Conservation (phyloP, 2,888 invertebrate species). For the Caenorhabditis angaria region DNA sequence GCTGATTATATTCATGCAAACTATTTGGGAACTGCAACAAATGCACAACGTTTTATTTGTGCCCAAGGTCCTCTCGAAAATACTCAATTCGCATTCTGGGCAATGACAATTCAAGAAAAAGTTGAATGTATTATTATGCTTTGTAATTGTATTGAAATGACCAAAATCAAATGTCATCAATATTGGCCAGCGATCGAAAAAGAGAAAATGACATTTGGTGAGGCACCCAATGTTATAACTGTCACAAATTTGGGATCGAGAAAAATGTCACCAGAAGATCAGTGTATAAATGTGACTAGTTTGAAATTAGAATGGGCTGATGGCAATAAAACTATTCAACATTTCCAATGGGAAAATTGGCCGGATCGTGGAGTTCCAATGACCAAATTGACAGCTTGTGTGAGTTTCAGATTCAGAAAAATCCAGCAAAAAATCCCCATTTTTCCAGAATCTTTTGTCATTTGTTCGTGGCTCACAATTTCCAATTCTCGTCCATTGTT, state of each 20-base stretch:
- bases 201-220: slow-evolving; percentile 33
- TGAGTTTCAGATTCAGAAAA: too few species aligned
- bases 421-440: too few species aligned
- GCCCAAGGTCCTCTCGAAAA: slow-evolving; percentile 53
- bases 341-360: slow-evolving; percentile 58
- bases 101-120: slow-evolving; percentile 40
- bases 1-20: slow-evolving; percentile 62
- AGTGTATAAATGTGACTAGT: slow-evolving; percentile 23
- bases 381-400: slow-evolving; percentile 30
- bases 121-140: slow-evolving; percentile 46
- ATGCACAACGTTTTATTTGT: slow-evolving; percentile 56
- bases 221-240: slow-evolving; percentile 23
- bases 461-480: slow-evolving; percentile 36
- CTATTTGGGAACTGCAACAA: slow-evolving; percentile 44
- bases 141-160: slow-evolving; percentile 56
- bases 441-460: slow-evolving; percentile 35
- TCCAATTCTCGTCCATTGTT: slow-evolving; percentile 59
- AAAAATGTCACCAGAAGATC: slow-evolving; percentile 24
- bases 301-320: slow-evolving; percentile 34
- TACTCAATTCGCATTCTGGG: slow-evolving; percentile 44
- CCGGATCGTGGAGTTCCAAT: slow-evolving; percentile 53
- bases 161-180: slow-evolving; percentile 41
- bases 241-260: slow-evolving; percentile 17
- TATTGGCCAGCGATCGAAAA: slow-evolving; percentile 36
- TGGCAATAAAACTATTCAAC: slow-evolving; percentile 25